Evolutionary conservation across 2,113 vertebrate genomes (phyloP).

Genomic region (Lepisosteus oculatus): DNA sequence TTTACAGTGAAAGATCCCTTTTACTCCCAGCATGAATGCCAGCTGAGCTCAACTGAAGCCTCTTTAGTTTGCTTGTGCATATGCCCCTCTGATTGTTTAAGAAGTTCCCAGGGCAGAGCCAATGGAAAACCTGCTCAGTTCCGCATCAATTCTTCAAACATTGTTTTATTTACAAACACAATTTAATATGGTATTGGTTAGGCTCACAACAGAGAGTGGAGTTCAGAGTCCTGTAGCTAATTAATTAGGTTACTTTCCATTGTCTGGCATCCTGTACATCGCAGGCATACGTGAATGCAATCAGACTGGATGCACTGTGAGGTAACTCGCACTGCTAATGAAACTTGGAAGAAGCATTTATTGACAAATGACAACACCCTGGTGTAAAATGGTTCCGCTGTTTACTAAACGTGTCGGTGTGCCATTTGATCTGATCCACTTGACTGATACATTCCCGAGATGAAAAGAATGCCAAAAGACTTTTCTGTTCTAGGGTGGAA

Average conservation of each 20-base stretch:
- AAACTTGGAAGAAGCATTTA: neutral
- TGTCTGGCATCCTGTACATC: neutral
- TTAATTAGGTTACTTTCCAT: neutral
- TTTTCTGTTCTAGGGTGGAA: neutral
- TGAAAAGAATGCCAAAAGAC: neutral
- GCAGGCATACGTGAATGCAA: conserved; percentile 5
- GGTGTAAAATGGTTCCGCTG: conserved; percentile 14
- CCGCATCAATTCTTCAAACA: too few species aligned
- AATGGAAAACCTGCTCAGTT: too few species aligned
- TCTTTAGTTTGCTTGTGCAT: too few species aligned
- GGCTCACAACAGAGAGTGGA: conserved; percentile 2
- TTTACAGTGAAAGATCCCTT: neutral
- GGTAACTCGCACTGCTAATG: neutral
- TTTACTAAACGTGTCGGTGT: conserved; percentile 10
- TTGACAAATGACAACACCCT: conserved; percentile 1
- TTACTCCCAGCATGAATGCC: too few species aligned
- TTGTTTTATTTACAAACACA: too few species aligned
- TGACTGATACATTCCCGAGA: neutral
- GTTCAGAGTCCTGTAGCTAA: conserved; percentile 9
- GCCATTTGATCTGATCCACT: neutral
- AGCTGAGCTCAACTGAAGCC: too few species aligned
- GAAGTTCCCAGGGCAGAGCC: too few species aligned
- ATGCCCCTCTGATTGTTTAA: too few species aligned
- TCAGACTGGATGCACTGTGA: neutral
- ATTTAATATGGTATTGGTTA: neutral